Percentiles rank a stretch among this genome's conserved stretches.
Conservation (phyloP, 1,140 invertebrate genomes). For the Trichonephila clavata region DNA sequence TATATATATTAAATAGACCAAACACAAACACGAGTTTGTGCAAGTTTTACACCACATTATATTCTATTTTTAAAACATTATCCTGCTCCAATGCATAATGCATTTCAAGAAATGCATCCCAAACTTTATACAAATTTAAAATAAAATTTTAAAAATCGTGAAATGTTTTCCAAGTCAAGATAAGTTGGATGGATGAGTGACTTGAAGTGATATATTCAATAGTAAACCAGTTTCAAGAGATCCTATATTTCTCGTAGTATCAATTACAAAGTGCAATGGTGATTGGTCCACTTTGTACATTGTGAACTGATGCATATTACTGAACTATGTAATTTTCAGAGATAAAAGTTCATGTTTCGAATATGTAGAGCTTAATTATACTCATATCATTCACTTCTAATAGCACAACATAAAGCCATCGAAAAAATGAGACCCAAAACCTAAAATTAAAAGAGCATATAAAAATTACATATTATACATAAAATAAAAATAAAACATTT, state of each 20-base stretch:
- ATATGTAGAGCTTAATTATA: background rate
- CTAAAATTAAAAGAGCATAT: conserved; percentile 83
- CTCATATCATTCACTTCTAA: conserved; percentile 81
- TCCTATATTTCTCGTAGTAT: conserved; percentile 5
- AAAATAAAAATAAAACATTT: no score
- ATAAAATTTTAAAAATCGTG: background rate
- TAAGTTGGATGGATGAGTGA: conserved; percentile 19
- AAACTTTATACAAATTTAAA: background rate
- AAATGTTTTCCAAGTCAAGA: background rate
- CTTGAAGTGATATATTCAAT: background rate
- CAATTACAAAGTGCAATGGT: conserved; percentile 51
- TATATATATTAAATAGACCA: no score
- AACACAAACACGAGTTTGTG: no score
- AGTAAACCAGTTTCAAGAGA: background rate
- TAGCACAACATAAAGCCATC: conserved; percentile 89
- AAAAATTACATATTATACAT: background rate
- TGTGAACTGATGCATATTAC: conserved; percentile 36
- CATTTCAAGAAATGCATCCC: background rate
- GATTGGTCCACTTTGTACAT: conserved; percentile 68
- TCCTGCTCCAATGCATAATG: background rate
- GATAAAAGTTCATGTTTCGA: background rate
- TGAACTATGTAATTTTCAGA: conserved; percentile 12
- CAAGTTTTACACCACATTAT: no score
- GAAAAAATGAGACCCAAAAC: conserved; percentile 89
- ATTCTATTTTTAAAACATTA: no score